Base-by-base conservation (phyloP, 2,888 invertebrate species). In the Scaptomyza cyrtandrae region DNA sequence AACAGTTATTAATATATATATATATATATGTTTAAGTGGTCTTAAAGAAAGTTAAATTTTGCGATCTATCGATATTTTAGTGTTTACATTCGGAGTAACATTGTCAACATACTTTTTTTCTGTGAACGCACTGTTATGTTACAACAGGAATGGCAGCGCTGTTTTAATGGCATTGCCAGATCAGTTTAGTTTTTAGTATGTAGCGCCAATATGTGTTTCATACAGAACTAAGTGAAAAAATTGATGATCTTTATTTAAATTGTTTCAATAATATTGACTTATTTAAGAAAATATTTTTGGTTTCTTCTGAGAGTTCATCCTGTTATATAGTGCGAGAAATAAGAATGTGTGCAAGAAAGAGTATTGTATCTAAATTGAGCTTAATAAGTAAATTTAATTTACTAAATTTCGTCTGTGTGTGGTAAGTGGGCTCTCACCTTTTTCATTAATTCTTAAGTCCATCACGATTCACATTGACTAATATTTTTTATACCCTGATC, bases 61-160 rank as follows among this genome's bases (percentile, higher is more conserved):
- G 9, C n/a, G 1, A 37, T 45, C 11, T 35, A 55, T 48, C 56
- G 48, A 39, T 19, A 7, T 14, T 29, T 14, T 16, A 14, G 37
- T 33, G 19, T 33, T 55, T 5, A 39, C 19, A 50, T 57, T 57
- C n/a, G 50, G 6, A 39, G 4, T 35, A 3, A 1, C 1, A 9
- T 35, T 27, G 4, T 16, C 6, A 19, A n/a, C 9, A 39, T 39
- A 16, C 1, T 24, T 3, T 16, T 41, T 41, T 41, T 37, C 39
- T 61, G 61, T 41, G 35, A 53, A 14, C 2, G 33, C 33, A 33
- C 11, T 62, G 46, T 41, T 39, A 35, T 35, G 7, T 16, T 11
- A 3, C 11, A 46, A 16, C 14, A 10, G 7, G 13, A 27, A 31
- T 24, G 50, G 31, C 14, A 16, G 5, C 45, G 16, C 31, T 29